These are phyloP conservation scores for Poeciliopsis turneri DNA, from an alignment of 2,797 vertebrate species.

Conservation along the genomic window DNA sequence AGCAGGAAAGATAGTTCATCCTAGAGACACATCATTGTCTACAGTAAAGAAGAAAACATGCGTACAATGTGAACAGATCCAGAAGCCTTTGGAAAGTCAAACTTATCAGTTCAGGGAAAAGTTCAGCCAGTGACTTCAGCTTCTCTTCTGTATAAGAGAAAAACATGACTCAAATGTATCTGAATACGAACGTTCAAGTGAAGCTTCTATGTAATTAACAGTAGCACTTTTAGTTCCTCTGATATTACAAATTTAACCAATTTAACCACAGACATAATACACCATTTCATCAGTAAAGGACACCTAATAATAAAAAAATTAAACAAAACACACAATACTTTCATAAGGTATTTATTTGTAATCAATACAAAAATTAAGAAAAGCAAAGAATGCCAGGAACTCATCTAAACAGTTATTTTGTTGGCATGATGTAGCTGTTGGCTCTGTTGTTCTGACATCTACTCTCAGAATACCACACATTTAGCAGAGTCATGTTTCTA, in stretches of 20 bases:
- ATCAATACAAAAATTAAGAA: constrained; percentile 69
- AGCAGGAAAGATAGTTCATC: constrained; percentile 64
- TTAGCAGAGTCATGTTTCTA: constrained; percentile 18
- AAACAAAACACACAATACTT: constrained; percentile 22
- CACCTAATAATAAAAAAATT: not conserved
- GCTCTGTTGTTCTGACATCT: constrained; percentile 8
- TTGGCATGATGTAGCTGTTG: constrained; percentile 30
- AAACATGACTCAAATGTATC: not conserved
- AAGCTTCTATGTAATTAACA: not conserved
- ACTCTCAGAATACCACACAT: constrained; percentile 21
- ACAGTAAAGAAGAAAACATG: constrained; percentile 4
- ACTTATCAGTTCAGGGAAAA: not conserved
- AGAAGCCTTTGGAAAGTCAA: constrained; percentile 45
- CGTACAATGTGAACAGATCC: constrained; percentile 44
- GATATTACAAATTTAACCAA: not conserved
- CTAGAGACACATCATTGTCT: constrained; percentile 74
- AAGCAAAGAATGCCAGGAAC: constrained; percentile 54
- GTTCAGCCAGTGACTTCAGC: no score
- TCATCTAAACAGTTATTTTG: not conserved
- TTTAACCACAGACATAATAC: not conserved
- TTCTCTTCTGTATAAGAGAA: not conserved
- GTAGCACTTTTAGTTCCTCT: not conserved
- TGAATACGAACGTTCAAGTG: not conserved
- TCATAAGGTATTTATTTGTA: constrained; percentile 66
- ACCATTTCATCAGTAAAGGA: not conserved